A percentile compares a stretch with the other conserved stretches of the same genome.
phyloP scores from a whole-genome alignment of 2,113 vertebrate genomes.

The Noctilio leporinus region DNA sequence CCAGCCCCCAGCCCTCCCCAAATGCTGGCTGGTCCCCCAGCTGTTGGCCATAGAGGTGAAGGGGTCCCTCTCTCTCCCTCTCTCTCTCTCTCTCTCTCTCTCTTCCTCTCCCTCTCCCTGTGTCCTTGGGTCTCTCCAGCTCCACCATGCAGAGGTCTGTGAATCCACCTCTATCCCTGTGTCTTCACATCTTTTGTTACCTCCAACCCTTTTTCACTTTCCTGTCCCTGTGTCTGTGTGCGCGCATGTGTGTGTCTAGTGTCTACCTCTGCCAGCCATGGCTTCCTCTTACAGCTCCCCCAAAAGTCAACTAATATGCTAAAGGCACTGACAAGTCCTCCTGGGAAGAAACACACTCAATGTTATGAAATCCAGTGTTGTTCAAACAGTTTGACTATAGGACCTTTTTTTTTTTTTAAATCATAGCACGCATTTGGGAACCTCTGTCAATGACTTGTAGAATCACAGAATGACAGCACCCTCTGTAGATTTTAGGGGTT shows the following conservation, averaged over 20 bases:
- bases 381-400: neutral
- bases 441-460: neutral
- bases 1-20: neutral
- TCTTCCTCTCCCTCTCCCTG: neutral
- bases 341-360: neutral
- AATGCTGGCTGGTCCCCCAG: neutral
- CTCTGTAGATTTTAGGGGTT: neutral
- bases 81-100: neutral
- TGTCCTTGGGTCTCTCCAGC: neutral
- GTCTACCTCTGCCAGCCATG: neutral
- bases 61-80: too few relatives aligned
- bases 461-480: neutral
- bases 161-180: neutral
- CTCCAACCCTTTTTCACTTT: neutral
- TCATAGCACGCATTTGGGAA: neutral
- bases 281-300: neutral
- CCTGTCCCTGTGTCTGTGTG: too few relatives aligned
- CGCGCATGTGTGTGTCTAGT: neutral
- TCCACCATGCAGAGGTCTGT: accelerated
- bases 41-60: neutral
- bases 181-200: neutral
- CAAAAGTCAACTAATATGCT: neutral
- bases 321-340: neutral
- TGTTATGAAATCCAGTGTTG: neutral
- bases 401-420: neutral